Evolutionary conservation across 2,888 invertebrate species (phyloP), one percentile per base, ranked within the genome.

Genomic region (Mesochorus sp.): DNA sequence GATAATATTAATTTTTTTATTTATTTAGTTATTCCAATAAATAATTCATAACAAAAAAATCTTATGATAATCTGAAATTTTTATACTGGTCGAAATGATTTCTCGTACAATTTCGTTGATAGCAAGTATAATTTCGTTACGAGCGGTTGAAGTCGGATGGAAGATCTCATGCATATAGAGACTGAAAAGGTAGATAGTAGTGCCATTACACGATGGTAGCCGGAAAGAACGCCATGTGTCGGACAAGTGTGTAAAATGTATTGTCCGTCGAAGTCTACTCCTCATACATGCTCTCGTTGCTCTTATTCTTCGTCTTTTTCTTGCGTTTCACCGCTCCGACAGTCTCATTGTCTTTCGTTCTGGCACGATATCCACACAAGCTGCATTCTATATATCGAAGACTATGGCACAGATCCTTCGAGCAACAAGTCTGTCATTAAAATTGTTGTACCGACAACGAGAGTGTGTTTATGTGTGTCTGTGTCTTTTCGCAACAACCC

Each of bases 371-470:
- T 62, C 49, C 3, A 39, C 39, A 42, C 68, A 64, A 74, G 44
- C 51, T 47, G 67, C 26, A n/a, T 61, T n/a, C 47, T 14, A 19
- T 8, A 84, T 84, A 86, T 86, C 85, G 84, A 72, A 76, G 66
- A 53, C 79, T 85, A 82, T 82, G 85, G 88, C 88, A 88, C 88
- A 88, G 88, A 88, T 87, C 88, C 88, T 80, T 80, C 71, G 55
- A 47, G n/a, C n/a, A n/a, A n/a, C n/a, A n/a, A 62, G 64, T 71
- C 85, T 85, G 85, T 88, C 87, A 88, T 89, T 89, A 88, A 85
- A 83, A 81, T 81, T 75, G 82, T 85, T 85, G 82, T 81, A 42
- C 55, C 51, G 61, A 71, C 75, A 82, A 82, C n/a, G n/a, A n/a
- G n/a, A n/a, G n/a, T n/a, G n/a, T n/a, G n/a, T n/a, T n/a, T n/a